phyloP scores from a whole-genome alignment of 2,113 vertebrate species.

The Dolichotis patagonum region DNA sequence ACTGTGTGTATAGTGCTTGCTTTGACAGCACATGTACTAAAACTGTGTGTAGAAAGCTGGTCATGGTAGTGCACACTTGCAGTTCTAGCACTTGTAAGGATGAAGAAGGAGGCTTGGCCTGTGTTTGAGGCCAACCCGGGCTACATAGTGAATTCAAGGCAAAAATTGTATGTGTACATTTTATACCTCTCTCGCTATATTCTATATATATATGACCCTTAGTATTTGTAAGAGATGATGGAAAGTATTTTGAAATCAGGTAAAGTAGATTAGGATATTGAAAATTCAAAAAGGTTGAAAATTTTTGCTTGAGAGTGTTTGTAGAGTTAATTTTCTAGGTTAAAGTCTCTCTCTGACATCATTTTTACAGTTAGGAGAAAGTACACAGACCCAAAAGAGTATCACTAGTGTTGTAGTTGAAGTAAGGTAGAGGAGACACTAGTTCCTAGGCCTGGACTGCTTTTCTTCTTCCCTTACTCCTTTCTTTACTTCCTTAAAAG shows the following conservation, averaged over 20 bases:
- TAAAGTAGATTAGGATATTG: slow-evolving; percentile 16
- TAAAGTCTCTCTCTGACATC: not conserved
- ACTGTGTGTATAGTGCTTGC: not conserved
- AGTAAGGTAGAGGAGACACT: not conserved
- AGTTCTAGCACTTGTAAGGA: not conserved
- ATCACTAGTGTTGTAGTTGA: not conserved
- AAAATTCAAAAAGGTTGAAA: not conserved
- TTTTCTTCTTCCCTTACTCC: not conserved
- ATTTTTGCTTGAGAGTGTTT: not conserved
- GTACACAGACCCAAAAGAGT: not conserved
- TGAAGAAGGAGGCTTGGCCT: not conserved
- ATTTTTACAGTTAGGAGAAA: not conserved
- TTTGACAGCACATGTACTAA: not conserved
- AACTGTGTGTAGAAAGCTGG: not conserved
- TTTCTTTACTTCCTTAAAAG: not conserved
- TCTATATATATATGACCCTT: not conserved
- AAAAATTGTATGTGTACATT: not conserved
- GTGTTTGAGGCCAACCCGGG: not conserved
- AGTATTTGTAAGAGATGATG: slow-evolving; percentile 27
- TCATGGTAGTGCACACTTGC: not conserved
- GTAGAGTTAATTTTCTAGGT: slow-evolving; percentile 3
- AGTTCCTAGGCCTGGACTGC: not conserved
- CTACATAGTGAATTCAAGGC: not conserved
- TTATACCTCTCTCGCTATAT: not conserved
- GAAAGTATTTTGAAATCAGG: slow-evolving; percentile 46